Evolutionary conservation across 2,113 vertebrate genomes (phyloP).

Genomic region (Misgurnus mizolepis): DNA sequence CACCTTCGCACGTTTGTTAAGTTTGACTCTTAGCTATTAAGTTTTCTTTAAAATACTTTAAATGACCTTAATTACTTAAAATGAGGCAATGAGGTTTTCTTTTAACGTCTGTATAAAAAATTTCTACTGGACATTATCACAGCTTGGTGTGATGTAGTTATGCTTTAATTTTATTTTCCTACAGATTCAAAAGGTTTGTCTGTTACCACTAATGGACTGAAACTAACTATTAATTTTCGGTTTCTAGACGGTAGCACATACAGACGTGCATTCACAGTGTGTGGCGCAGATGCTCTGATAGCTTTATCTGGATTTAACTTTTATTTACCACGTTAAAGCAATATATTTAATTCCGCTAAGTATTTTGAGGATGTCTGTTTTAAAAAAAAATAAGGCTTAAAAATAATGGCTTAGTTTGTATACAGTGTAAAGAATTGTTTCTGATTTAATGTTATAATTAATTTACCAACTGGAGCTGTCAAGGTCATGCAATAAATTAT

Average conservation of each 20-base stretch:
- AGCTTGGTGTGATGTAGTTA: conserved; percentile 7
- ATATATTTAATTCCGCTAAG: conserved; percentile 49
- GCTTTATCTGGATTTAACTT: not conserved
- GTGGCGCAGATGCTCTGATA: not conserved
- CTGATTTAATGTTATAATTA: conserved; percentile 70
- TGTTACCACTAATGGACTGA: not conserved
- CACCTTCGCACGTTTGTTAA: not conserved
- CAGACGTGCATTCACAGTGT: not conserved
- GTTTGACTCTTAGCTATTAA: no score
- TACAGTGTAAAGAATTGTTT: conserved; percentile 72
- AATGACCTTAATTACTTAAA: not conserved
- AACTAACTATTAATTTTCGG: not conserved
- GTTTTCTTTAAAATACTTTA: not conserved
- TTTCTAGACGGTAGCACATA: conserved; percentile 24
- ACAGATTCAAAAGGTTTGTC: not conserved
- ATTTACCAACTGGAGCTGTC: conserved; percentile 66
- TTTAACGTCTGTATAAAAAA: not conserved
- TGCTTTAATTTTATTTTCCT: conserved; percentile 4
- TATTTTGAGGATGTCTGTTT: conserved; percentile 58
- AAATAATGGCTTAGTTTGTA: conserved; percentile 64
- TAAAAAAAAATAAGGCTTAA: conserved; percentile 32
- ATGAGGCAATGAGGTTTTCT: not conserved
- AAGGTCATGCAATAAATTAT: conserved; percentile 81
- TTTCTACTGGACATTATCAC: conserved; percentile 9
- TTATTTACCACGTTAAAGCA: conserved; percentile 40